These are phyloP conservation scores for Medauroidea extradentata DNA, from an alignment of 1,140 invertebrate species.

Conservation along the genomic window DNA sequence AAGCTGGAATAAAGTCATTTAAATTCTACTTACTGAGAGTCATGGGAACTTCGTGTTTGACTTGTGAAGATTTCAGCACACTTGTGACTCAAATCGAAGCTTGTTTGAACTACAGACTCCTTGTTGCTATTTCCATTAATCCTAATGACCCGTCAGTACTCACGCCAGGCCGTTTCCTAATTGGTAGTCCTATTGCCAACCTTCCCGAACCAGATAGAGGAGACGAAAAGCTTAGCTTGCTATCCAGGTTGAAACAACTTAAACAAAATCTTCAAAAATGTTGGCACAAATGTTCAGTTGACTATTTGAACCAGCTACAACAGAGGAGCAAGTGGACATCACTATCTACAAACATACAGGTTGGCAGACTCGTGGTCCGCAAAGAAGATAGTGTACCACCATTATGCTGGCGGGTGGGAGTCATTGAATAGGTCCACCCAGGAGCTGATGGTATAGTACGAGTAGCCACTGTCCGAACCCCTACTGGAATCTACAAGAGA, in stretches of 20 bases:
- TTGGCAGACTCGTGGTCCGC: conserved; percentile 32
- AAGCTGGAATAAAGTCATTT: background rate
- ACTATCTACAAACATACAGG: background rate
- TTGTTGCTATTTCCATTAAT: background rate
- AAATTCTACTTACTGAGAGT: background rate
- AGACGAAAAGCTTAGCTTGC: too few species aligned
- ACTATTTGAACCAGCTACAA: conserved; percentile 17
- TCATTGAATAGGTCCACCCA: conserved; percentile 33
- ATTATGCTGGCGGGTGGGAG: conserved; percentile 38
- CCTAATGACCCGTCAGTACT: background rate
- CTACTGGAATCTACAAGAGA: conserved; percentile 15
- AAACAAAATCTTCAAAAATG: too few species aligned
- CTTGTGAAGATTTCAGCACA: background rate
- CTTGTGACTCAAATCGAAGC: conserved; percentile 5
- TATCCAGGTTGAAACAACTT: too few species aligned
- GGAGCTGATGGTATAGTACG: conserved; percentile 38
- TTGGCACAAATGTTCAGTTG: too few species aligned
- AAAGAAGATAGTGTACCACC: conserved; percentile 33
- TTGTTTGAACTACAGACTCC: conserved; percentile 1
- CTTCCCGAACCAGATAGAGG: conserved; percentile 16
- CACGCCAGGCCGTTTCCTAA: conserved; percentile 22
- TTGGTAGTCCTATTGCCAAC: conserved; percentile 21
- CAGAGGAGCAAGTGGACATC: conserved; percentile 28
- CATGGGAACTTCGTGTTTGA: background rate
- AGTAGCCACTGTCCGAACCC: conserved; percentile 33